phyloP scores from a whole-genome alignment of 1,140 invertebrate species.

The Phymastichus coffea region DNA sequence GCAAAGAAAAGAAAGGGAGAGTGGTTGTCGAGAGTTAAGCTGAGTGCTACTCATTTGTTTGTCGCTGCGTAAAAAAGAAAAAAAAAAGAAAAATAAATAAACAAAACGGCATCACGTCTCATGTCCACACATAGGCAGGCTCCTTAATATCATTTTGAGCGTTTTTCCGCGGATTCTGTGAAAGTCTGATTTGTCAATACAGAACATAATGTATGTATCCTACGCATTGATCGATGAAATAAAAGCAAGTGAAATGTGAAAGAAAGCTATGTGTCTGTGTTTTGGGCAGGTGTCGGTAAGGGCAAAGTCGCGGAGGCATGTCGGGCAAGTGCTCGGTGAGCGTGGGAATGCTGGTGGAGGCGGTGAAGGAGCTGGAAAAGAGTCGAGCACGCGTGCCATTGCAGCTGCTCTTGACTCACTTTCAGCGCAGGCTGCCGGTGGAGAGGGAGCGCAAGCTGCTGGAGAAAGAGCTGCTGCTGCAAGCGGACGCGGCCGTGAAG shows the following conservation, averaged over 20 bases:
- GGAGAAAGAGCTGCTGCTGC: not conserved
- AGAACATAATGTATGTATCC: slow-evolving; percentile 1
- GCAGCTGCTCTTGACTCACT: not conserved
- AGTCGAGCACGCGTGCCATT: slow-evolving; percentile 4
- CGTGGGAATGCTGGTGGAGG: not conserved
- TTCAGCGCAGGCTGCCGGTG: not conserved
- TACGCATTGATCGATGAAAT: slow-evolving; percentile 10
- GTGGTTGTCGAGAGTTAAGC: too few species aligned
- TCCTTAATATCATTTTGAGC: too few species aligned
- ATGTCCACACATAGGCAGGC: too few species aligned
- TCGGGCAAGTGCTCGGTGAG: not conserved
- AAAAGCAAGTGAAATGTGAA: slow-evolving; percentile 12
- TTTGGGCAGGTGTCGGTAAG: too few species aligned
- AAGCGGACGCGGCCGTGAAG: slow-evolving; percentile 2
- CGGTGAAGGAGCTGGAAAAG: slow-evolving; percentile 13
- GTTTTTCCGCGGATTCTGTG: too few species aligned
- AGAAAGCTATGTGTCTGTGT: too few species aligned
- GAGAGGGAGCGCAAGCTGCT: not conserved
- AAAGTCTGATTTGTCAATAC: slow-evolving; percentile 21
- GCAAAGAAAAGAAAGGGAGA: too few species aligned
- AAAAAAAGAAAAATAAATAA: not conserved
- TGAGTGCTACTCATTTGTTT: too few species aligned
- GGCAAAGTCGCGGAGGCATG: too few species aligned
- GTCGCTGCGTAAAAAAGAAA: not conserved
- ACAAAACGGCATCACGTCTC: too few species aligned